Base-by-base conservation (phyloP, 2,797 vertebrate genomes). In the Microchirus variegatus region DNA sequence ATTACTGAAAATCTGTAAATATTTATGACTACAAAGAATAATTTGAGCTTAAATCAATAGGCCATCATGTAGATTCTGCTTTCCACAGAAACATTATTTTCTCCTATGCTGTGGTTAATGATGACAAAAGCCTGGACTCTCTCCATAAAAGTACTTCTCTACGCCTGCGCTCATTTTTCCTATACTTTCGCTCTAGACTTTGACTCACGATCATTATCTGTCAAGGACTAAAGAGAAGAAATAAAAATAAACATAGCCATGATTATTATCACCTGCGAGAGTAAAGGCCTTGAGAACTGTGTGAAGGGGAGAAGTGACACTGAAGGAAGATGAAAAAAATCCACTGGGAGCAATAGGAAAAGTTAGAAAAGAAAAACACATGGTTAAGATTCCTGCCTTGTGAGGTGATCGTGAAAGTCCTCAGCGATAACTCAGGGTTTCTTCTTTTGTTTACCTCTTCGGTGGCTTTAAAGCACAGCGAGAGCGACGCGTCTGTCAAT, bases 371-470 rank as follows among this genome's bases (percentile, higher is more conserved):
- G n/a, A n/a, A 77, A 78, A 78, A 80, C 69, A 56, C 50, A 11
- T 9, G 46, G 62, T 59, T 67, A 54, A 63, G 77, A 78, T 48
- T 69, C 38, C 38, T 53, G 56, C 59, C 41, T 31, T 31, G 31
- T 8, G 5, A n/a, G 7, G 31, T 7, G 5, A 3, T 31, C 31
- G 8, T 31, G 31, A 31, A 31, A 31, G 31, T 31, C 31, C 7
- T 35, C 40, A 31, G 48, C 70, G 59, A 76, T 85, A 73, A 79
- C 22, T 88, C 75, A 83, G 26, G 53, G 61, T 53, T 67, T 61
- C 67, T 80, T 71, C 42, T 69, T 73, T 80, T 83, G 80, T 87
- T 89, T 83, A 84, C 76, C 76, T 76, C 57, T 67, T 65, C 47
- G 0, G 67, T 41, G 63, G 70, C 73, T 57, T 67, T 89, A 75